Conservation (phyloP, 2,797 vertebrate species). For the Trematomus bernacchii region DNA sequence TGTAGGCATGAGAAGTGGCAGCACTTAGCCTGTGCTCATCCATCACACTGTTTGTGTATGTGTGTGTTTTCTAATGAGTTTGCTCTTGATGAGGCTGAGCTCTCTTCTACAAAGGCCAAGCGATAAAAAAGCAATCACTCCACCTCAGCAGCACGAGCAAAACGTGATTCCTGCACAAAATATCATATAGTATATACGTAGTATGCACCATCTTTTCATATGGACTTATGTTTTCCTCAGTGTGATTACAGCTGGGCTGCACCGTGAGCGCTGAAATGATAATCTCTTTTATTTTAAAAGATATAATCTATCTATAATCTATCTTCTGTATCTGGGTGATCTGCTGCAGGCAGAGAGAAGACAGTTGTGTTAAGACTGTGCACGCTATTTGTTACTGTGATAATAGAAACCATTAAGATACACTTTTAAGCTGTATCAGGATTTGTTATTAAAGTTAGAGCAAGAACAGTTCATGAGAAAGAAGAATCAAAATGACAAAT, state of each 20-base stretch:
- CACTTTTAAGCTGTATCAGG: background rate
- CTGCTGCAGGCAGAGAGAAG: conserved; percentile 12
- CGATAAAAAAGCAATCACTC: conserved; percentile 55
- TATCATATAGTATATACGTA: conserved; percentile 1
- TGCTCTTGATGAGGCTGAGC: conserved; percentile 60
- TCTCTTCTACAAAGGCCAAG: conserved; percentile 61
- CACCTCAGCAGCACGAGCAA: conserved; percentile 18
- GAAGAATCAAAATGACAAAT: too few relatives aligned
- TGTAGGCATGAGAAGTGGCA: conserved; percentile 22
- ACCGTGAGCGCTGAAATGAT: conserved; percentile 23
- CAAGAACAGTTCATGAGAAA: background rate
- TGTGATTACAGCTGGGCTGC: conserved; percentile 36
- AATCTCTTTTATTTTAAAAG: conserved; percentile 45
- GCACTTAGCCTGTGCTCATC: conserved; percentile 42
- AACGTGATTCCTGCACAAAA: conserved; percentile 34
- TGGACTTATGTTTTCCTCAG: conserved; percentile 19
- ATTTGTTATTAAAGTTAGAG: background rate
- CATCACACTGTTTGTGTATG: conserved; percentile 30
- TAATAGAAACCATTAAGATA: background rate
- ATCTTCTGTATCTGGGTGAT: conserved; percentile 5
- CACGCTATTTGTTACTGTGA: background rate
- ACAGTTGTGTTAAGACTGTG: conserved; percentile 1
- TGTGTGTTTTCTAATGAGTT: conserved; percentile 47
- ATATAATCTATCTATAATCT: conserved; percentile 23
- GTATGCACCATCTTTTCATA: conserved; percentile 5